Base-by-base conservation (phyloP, 53 echinoderm and acorn worm genomes). In the Crossaster papposus region DNA sequence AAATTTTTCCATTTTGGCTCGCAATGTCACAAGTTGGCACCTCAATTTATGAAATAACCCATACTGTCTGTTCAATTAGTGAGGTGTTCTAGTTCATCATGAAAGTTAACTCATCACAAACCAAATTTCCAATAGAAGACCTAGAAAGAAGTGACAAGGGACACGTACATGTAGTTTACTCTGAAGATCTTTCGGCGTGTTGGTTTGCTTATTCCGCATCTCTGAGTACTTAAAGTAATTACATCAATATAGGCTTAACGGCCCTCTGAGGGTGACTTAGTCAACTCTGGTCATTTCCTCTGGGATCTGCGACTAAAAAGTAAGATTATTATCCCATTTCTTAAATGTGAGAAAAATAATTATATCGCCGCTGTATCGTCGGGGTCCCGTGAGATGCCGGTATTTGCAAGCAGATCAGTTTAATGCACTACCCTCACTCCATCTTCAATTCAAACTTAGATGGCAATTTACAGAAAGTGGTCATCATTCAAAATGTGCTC, bases 331-430 rank as follows among this genome's bases (percentile, higher is more conserved):
- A 52, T 72, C 71, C 72, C 71, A 32, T 72, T 65, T 72, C 84
- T 84, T 84, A 50, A 78, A 78, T 75, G 78, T 50, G 78, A 50
- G 51, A 51, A 78, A 30, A 78, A 51, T 78, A 78, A 78, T 78
- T 38, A 51, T 78, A 78, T 44, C 50, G n/a, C 44, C 78, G 51
- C 44, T 50, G 26, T 50, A 78, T 50, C 26, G 10, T 22, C 36
- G 22, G 38, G 78, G 78, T 50, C 78, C 78, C 78, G 3, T 78
- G 78, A 78, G 78, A 36, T n/a, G n/a, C n/a, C n/a, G n/a, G n/a
- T 78, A 18, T 50, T 24, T 44, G 75, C 5, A 35, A 35, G 75
- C 75, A 12, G 75, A 74, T 74, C 34, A 74, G 75, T 74, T 44
- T 71, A 13, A 58, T 58, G 22, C 22, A 58, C 44, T 15, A 17